These are phyloP conservation scores for Nudaria mundana DNA, from an alignment of 2,888 invertebrate genomes.

Conservation along the genomic window DNA sequence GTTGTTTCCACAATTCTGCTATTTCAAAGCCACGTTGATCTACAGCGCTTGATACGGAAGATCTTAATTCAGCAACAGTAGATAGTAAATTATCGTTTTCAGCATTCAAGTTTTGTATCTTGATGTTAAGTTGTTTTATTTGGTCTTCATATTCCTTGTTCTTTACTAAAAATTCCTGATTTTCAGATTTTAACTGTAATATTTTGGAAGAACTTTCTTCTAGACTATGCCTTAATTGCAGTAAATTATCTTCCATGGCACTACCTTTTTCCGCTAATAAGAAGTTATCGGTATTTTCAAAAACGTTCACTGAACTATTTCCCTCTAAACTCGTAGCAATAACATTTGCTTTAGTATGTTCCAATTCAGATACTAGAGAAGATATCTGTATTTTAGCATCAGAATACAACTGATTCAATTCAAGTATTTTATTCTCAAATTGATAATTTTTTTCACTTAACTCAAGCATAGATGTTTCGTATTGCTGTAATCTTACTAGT, in stretches of 20 bases:
- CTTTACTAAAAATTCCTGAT: constrained; percentile 38
- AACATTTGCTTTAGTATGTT: constrained; percentile 34
- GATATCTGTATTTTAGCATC: constrained; percentile 39
- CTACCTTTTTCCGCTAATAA: constrained; percentile 42
- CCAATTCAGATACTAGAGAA: constrained; percentile 42
- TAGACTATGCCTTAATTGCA: constrained; percentile 44
- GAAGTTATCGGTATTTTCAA: constrained; percentile 26
- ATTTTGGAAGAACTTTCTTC: constrained; percentile 66
- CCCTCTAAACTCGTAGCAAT: constrained; percentile 31
- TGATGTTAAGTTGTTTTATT: constrained; percentile 53
- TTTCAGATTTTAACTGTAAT: constrained; percentile 46
- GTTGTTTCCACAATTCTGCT: constrained; percentile 86
- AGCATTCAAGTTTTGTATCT: constrained; percentile 58
- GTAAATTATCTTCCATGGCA: constrained; percentile 49
- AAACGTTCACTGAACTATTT: constrained; percentile 13
- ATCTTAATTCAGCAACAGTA: constrained; percentile 68
- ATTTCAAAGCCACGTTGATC: constrained; percentile 86
- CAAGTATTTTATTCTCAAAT: constrained; percentile 40
- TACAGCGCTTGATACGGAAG: constrained; percentile 75
- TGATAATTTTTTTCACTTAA: constrained; percentile 30
- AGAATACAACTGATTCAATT: constrained; percentile 34
- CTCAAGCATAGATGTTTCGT: constrained; percentile 17
- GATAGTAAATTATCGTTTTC: constrained; percentile 72
- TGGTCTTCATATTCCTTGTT: constrained; percentile 39
- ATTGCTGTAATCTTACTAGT: not conserved